Percentiles rank a stretch among this genome's conserved stretches.
Conservation (phyloP, 92 coral and sea anemone genomes). For the Parazoanthus atlanticus region DNA sequence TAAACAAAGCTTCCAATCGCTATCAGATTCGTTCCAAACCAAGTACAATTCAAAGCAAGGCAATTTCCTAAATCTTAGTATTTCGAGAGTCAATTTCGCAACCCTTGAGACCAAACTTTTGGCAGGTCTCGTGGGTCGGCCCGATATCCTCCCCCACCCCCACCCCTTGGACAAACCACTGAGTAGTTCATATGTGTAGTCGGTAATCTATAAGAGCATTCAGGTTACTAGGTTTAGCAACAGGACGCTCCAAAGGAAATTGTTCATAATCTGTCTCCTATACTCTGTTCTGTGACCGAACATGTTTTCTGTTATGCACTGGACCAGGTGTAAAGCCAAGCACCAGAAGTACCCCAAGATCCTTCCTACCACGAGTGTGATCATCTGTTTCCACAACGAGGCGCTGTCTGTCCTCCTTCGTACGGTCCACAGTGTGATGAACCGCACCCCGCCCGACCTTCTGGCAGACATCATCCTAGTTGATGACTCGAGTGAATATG, state of each 20-base stretch:
- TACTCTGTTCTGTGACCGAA: background rate
- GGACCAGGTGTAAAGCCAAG: constrained; percentile 71
- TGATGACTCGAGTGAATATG: constrained; percentile 85
- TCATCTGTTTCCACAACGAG: constrained; percentile 87
- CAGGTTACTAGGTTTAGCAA: no score
- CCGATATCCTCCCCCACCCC: no score
- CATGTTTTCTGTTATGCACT: background rate
- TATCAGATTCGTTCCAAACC: no score
- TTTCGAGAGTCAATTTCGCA: no score
- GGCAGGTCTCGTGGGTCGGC: no score
- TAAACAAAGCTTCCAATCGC: no score
- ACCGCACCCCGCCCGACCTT: constrained; percentile 76
- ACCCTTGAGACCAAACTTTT: no score
- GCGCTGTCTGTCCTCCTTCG: constrained; percentile 84
- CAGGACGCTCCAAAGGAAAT: background rate
- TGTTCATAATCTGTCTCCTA: background rate
- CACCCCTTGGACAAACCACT: no score
- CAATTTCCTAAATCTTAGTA: no score
- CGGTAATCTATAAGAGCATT: no score
- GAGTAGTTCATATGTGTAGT: no score
- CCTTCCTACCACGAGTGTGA: constrained; percentile 84
- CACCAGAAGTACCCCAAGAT: constrained; percentile 71
- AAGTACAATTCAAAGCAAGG: no score
- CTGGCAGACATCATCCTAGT: constrained; percentile 83
- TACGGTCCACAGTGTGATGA: constrained; percentile 85